A percentile compares a stretch with the other conserved stretches of the same genome.
These are phyloP conservation scores for Mus caroli DNA, from an alignment of 2,797 vertebrate species.

Conservation along the genomic window DNA sequence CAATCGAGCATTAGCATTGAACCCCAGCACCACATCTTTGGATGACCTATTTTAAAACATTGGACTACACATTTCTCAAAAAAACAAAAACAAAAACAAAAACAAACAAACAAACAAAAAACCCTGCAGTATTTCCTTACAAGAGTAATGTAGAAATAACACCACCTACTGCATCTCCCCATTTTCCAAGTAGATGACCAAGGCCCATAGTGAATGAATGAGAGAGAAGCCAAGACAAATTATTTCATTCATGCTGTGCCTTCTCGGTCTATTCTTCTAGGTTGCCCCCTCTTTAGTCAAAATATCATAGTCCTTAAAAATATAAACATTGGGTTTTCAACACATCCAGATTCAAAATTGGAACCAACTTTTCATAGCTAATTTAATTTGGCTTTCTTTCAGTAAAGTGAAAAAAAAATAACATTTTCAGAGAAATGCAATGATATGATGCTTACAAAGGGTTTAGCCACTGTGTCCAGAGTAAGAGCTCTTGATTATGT, in stretches of 20 bases:
- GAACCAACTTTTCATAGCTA: not conserved
- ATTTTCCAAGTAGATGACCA: not conserved
- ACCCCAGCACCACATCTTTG: not conserved
- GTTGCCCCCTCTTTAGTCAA: not conserved
- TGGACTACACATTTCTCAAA: not conserved
- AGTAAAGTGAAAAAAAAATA: slow-evolving; percentile 5
- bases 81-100: no score
- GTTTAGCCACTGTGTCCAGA: slow-evolving; percentile 4
- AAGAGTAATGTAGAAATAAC: not conserved
- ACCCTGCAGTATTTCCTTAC: not conserved
- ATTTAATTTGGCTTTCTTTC: slow-evolving; percentile 32
- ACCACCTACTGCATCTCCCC: not conserved
- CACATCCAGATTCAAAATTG: slow-evolving; percentile 22
- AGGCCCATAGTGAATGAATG: not conserved
- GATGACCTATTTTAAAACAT: not conserved
- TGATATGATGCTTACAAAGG: not conserved
- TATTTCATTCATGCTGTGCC: not conserved
- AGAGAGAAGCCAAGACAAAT: not conserved
- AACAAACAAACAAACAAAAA: no score
- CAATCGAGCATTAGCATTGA: not conserved
- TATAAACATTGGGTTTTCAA: not conserved
- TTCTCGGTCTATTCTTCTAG: not conserved
- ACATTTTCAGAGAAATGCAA: not conserved
- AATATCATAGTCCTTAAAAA: not conserved
- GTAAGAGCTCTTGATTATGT: not conserved